Evolutionary conservation across 2,888 invertebrate genomes (phyloP), one percentile per base, ranked within the genome.

Genomic region (Agelastica alni): DNA sequence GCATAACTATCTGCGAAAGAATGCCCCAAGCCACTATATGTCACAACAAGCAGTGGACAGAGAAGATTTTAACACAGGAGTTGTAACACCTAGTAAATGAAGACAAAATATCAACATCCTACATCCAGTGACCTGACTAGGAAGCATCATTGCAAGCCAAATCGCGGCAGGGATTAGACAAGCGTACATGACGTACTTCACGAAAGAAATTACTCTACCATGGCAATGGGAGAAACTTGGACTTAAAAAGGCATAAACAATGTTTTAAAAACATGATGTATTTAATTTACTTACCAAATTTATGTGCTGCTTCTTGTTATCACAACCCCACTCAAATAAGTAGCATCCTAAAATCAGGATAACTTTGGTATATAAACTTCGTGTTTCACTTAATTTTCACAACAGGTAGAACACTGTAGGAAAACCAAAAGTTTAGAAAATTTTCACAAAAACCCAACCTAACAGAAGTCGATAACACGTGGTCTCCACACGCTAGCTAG

Each of bases 291-390:
- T 43, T 13, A 43, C 43, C 26, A 26, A 26, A 26, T 43, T 43
- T 43, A 43, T 22, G 7, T 26, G 28, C 43, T 43, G 13, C 22
- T 43, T 43, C 43, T 20, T 43, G 26, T 43, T 7, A 26, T 17
- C 26, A 43, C 10, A 43, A 43, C 43, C 43, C 26, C 43, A 10
- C 6, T 13, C 43, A 43, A 26, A 43, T 26, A 43, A 48, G 22
- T 55, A 44, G 45, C 45, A 10, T 45, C n/a, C 10, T 61, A 22
- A 63, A 68, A 67, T 65, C 69, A 67, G n/a, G n/a, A n/a, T n/a
- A n/a, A n/a, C n/a, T n/a, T 58, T 1, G 75, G 75, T 16, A 32
- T 52, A 51, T 75, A 76, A 4, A 62, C 36, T 4, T 66, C n/a
- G n/a, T n/a, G n/a, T n/a, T n/a, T n/a, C n/a, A n/a, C n/a, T n/a